Conservation (phyloP, 2,113 vertebrate species). For the Furnarius figulus region DNA sequence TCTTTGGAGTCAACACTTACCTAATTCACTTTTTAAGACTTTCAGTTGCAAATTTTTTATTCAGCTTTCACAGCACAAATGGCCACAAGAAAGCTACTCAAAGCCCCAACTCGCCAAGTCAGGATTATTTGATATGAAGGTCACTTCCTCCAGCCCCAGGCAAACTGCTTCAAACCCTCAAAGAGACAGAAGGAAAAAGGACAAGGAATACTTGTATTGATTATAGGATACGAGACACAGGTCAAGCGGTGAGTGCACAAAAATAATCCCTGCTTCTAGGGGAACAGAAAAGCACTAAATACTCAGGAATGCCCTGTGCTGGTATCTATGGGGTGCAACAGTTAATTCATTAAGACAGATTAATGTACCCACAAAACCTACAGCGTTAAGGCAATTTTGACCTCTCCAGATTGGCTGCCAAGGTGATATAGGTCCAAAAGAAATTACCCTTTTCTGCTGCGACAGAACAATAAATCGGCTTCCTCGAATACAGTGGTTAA, state of each 20-base stretch:
- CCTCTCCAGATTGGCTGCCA: constrained; percentile 71
- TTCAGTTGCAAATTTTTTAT: constrained; percentile 59
- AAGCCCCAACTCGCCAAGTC: background rate
- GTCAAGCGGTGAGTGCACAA: background rate
- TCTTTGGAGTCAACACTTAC: background rate
- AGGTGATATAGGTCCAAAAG: constrained; percentile 73
- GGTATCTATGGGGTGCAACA: background rate
- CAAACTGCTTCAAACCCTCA: constrained; percentile 37
- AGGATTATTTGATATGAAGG: constrained; percentile 54
- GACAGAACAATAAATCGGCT: constrained; percentile 78
- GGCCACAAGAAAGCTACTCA: constrained; percentile 56
- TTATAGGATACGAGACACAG: background rate
- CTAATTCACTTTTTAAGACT: constrained; percentile 25
- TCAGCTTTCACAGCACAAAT: constrained; percentile 69
- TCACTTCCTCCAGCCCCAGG: constrained; percentile 37
- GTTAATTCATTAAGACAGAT: background rate
- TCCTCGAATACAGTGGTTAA: constrained; percentile 73
- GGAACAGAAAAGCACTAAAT: background rate
- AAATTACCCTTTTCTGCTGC: constrained; percentile 63
- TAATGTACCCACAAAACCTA: constrained; percentile 4
- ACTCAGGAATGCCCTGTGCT: background rate
- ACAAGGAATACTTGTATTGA: background rate
- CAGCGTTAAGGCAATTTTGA: background rate
- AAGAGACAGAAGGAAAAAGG: background rate
- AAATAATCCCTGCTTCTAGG: background rate